Evolutionary conservation across 1,140 invertebrate species (phyloP), one percentile per base, ranked within the genome.

Genomic region (Lysiphlebus fabarum): DNA sequence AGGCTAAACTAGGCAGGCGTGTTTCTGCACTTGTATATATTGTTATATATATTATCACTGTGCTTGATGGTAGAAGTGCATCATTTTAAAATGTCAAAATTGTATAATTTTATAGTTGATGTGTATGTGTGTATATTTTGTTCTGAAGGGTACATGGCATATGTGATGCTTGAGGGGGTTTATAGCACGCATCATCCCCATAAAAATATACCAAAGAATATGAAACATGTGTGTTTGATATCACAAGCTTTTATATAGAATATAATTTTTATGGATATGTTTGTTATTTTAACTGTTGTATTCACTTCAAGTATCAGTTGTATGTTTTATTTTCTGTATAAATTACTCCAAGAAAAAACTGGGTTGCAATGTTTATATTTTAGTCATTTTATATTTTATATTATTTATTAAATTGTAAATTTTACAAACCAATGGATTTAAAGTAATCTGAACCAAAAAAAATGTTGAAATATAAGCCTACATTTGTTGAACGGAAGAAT

Each of bases 121-220:
- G 17, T 26, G 17, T 26, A 4, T 26, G 17, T 17, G 17, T 17
- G 3, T 17, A 17, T 17, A 26, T 26, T 26, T 65, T 68, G 45
- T 44, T 49, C 62, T 67, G 67, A 50, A 67, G 68, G 67, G 66
- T 61, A 67, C 64, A 63, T 59, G 68, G 72, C 72, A 71, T 76
- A 73, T 75, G 71, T 61, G 72, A 74, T 69, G 68, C 64, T 73
- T 66, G 62, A 45, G 64, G 65, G 70, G 71, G 69, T 68, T 26
- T 26, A 26, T 26, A 26, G 17, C 17, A 26, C 17, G 17, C 17
- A 66, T 63, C 65, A 72, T 69, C 67, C 68, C 69, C 68, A 48
- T n/a, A n/a, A n/a, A 33, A 17, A 41, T 54, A 54, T 14, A 56
- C 60, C 61, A 51, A 64, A 62, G 65, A 64, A 70, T 67, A 68